Evolutionary conservation across 2,113 vertebrate species (phyloP).

Genomic region (Takifugu bimaculatus): DNA sequence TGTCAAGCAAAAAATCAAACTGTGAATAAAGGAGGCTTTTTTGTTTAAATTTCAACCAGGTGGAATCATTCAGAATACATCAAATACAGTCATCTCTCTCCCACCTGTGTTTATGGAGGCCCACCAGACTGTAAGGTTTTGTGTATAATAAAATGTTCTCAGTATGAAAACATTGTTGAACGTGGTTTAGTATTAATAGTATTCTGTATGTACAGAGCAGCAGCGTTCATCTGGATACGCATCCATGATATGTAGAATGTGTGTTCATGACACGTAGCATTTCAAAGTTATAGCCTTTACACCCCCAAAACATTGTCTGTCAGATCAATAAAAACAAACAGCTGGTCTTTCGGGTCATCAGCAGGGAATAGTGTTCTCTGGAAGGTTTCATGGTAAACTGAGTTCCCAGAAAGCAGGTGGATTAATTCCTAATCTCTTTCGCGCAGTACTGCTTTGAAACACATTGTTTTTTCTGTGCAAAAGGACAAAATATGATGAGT

Average conservation of each 20-base stretch:
- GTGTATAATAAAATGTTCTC: no score
- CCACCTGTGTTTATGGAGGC: background rate
- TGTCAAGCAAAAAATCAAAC: background rate
- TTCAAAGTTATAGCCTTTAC: no score
- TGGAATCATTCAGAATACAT: background rate
- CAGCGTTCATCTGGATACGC: no score
- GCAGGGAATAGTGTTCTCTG: constrained; percentile 25
- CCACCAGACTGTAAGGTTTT: background rate
- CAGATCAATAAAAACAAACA: constrained; percentile 32
- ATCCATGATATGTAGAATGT: no score
- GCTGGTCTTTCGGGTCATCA: constrained; percentile 31
- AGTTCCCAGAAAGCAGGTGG: constrained; percentile 24
- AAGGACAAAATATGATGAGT: constrained; percentile 44
- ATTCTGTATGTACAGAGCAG: no score
- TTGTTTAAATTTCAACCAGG: constrained; percentile 11
- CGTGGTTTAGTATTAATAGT: no score
- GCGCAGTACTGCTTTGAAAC: constrained; percentile 26
- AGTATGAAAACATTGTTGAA: no score
- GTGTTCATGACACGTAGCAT: no score
- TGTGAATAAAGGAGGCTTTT: no score
- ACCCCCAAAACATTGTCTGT: constrained; percentile 30
- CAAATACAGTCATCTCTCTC: background rate
- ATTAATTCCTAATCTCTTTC: constrained; percentile 38
- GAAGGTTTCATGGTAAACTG: constrained; percentile 27
- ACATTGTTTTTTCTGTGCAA: constrained; percentile 41